Evolutionary conservation across 2,113 vertebrate species (phyloP).

Genomic region (Tautogolabrus adspersus): DNA sequence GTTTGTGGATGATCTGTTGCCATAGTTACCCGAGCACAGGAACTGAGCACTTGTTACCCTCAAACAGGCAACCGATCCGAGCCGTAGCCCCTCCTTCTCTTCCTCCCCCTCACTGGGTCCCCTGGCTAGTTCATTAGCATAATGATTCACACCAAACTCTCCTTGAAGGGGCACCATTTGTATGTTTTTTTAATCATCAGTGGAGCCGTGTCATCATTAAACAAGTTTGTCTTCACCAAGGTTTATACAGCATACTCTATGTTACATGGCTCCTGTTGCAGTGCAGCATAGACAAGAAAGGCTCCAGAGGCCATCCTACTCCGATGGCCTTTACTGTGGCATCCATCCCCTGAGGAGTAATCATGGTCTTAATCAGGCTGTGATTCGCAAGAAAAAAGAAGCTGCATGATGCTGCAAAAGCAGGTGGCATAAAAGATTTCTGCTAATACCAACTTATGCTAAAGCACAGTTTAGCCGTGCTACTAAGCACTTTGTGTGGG

Average conservation of each 20-base stretch:
- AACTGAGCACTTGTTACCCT: slow-evolving; percentile 69
- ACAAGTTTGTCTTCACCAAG: slow-evolving; percentile 57
- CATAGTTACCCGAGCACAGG: slow-evolving; percentile 78
- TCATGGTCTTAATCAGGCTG: slow-evolving; percentile 43
- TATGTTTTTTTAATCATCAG: slow-evolving; percentile 73
- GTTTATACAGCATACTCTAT: slow-evolving; percentile 19
- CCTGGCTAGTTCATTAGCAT: slow-evolving; percentile 82
- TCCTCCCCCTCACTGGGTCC: slow-evolving; percentile 76
- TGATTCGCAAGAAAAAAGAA: slow-evolving; percentile 47
- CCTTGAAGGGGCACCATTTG: slow-evolving; percentile 78
- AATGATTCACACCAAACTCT: slow-evolving; percentile 81
- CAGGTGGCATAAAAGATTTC: slow-evolving; percentile 46
- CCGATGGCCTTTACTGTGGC: slow-evolving; percentile 41
- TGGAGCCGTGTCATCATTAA: slow-evolving; percentile 59
- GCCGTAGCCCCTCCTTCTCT: slow-evolving; percentile 66
- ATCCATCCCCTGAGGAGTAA: slow-evolving; percentile 43
- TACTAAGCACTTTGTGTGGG: slow-evolving; percentile 66
- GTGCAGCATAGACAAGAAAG: slow-evolving; percentile 22
- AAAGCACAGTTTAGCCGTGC: slow-evolving; percentile 55
- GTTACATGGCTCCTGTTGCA: slow-evolving; percentile 28
- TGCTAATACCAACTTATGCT: slow-evolving; percentile 57
- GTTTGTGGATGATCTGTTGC: slow-evolving; percentile 81
- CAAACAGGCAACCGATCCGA: slow-evolving; percentile 66
- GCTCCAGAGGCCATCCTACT: slow-evolving; percentile 20
- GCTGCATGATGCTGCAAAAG: slow-evolving; percentile 46